Percentiles rank a stretch among this genome's conserved stretches.
Evolutionary conservation across 2,888 invertebrate species (phyloP).

Genomic region (Chloromyia formosa): DNA sequence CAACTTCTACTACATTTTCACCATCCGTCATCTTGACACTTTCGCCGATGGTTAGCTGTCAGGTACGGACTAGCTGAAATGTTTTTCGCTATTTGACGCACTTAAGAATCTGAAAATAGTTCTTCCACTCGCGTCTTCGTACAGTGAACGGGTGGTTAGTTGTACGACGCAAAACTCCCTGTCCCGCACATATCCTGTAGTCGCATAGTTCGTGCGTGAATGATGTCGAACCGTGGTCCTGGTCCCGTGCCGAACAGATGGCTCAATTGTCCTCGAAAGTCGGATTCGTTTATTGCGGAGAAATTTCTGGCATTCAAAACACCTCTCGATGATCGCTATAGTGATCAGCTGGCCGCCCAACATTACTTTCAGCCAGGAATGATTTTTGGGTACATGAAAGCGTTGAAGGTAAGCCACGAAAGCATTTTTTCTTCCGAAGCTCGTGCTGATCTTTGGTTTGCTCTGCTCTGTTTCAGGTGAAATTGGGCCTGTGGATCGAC

Average conservation of each 20-base stretch:
- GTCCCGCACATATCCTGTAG: background rate
- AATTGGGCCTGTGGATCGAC: conserved; percentile 95
- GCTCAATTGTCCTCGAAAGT: conserved; percentile 87
- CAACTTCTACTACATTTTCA: no score
- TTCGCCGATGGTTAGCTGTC: no score
- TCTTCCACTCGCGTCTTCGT: no score
- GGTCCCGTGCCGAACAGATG: conserved; percentile 86
- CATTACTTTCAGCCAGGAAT: conserved; percentile 88
- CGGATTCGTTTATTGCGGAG: conserved; percentile 74
- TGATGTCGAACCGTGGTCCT: conserved; percentile 57
- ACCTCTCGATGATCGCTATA: conserved; percentile 83
- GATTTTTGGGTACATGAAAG: conserved; percentile 82
- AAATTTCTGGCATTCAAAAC: conserved; percentile 83
- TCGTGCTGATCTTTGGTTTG: background rate
- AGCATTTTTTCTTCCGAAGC: background rate
- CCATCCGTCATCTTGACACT: no score
- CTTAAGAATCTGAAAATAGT: no score
- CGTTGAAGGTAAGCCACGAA: conserved; percentile 71
- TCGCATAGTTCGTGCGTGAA: background rate
- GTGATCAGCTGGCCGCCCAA: conserved; percentile 83
- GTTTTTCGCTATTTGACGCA: no score
- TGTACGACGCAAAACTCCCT: background rate
- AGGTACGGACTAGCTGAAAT: no score
- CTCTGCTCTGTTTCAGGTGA: conserved; percentile 67
- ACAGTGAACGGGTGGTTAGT: background rate